phyloP scores from a whole-genome alignment of 2,797 vertebrate species.

The Intellagama lesueurii region DNA sequence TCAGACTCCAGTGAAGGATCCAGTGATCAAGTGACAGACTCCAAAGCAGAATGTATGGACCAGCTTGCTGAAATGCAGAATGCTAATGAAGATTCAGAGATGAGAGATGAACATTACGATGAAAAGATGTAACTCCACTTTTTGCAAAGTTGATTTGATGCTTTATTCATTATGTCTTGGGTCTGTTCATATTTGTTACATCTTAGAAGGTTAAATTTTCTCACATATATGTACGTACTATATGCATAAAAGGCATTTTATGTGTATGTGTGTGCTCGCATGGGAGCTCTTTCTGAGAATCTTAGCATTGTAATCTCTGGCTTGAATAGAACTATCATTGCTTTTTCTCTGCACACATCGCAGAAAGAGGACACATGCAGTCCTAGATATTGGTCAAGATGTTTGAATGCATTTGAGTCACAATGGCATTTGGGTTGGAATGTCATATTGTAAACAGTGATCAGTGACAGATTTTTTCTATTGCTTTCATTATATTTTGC shows the following conservation, averaged over 20 bases:
- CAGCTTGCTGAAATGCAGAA: constrained; percentile 72
- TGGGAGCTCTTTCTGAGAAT: constrained; percentile 36
- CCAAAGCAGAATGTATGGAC: constrained; percentile 70
- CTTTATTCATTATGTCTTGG: constrained; percentile 62
- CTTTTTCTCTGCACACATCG: constrained; percentile 49
- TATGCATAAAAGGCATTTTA: constrained; percentile 44
- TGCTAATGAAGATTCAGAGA: constrained; percentile 73
- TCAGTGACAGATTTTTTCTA: neutral
- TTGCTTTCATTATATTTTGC: neutral
- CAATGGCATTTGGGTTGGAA: constrained; percentile 24
- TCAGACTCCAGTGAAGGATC: constrained; percentile 66
- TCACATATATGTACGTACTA: constrained; percentile 48
- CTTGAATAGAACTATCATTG: constrained; percentile 46
- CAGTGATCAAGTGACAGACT: constrained; percentile 67
- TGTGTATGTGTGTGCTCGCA: neutral
- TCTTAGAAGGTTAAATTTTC: constrained; percentile 61
- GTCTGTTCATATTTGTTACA: constrained; percentile 45
- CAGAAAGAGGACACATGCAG: constrained; percentile 40
- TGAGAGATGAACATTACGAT: constrained; percentile 49
- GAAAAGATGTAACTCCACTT: constrained; percentile 62
- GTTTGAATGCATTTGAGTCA: constrained; percentile 38
- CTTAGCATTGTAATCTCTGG: constrained; percentile 45
- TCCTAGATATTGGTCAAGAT: constrained; percentile 39
- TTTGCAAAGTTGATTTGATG: constrained; percentile 36
- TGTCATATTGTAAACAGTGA: neutral